Evolutionary conservation across 2,113 vertebrate species (phyloP).

Genomic region (Rhineura floridana): DNA sequence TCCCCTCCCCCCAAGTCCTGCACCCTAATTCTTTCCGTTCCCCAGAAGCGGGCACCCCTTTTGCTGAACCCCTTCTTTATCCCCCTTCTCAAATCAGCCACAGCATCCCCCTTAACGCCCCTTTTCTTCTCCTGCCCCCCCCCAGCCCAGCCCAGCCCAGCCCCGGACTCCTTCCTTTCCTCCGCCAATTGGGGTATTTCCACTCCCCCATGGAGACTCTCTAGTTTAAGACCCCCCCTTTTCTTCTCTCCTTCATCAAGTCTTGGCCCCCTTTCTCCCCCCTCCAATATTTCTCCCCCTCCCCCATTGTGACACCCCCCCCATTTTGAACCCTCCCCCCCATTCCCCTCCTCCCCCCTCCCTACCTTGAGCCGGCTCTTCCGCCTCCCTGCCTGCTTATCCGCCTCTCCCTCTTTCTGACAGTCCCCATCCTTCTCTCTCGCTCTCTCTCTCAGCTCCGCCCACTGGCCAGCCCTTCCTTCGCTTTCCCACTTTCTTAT

Average conservation of each 20-base stretch:
- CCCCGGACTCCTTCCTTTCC: not conserved
- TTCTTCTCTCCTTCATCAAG: rapidly evolving
- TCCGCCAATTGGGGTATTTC: not conserved
- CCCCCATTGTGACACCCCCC: rapidly evolving
- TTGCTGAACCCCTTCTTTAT: not conserved
- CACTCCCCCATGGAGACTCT: not conserved
- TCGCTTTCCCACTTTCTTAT: not conserved
- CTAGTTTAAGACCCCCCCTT: not conserved
- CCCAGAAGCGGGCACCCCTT: no score
- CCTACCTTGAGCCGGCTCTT: rapidly evolving
- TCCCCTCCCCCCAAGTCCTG: rapidly evolving
- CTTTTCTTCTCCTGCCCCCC: not conserved
- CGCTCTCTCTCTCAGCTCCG: not conserved
- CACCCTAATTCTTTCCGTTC: not conserved
- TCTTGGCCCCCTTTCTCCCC: rapidly evolving
- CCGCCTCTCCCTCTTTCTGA: not conserved
- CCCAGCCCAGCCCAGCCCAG: no score
- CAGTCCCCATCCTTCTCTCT: no score
- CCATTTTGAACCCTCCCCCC: not conserved
- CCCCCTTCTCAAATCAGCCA: not conserved
- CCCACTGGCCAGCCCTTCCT: rapidly evolving
- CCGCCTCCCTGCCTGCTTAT: not conserved
- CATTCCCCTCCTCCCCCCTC: rapidly evolving
- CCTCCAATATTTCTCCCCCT: rapidly evolving
- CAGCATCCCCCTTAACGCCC: not conserved